A percentile compares a stretch with the other conserved stretches of the same genome.
phyloP scores from a whole-genome alignment of 2,888 invertebrate species.

The Girardia tigrina region DNA sequence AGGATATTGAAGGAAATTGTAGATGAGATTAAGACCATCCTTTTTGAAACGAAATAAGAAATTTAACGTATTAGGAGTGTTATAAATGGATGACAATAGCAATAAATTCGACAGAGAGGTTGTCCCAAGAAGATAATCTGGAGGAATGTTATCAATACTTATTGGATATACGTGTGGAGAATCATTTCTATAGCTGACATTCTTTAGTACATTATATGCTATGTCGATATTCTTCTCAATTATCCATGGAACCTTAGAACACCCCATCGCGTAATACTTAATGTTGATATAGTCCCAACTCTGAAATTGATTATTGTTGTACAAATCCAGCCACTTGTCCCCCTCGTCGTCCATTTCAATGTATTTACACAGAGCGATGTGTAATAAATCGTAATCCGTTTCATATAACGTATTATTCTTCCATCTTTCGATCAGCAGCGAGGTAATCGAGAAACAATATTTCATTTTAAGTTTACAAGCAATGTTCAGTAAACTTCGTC shows the following conservation, averaged over 20 bases:
- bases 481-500: neutral
- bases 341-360: neutral
- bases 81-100: neutral
- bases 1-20: neutral
- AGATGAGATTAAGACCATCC: neutral
- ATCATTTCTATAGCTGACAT: neutral
- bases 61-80: neutral
- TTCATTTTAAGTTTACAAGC: neutral
- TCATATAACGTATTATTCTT: neutral
- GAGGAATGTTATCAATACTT: neutral
- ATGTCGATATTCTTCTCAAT: constrained; percentile 1
- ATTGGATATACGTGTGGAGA: neutral
- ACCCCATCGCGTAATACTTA: neutral
- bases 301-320: neutral
- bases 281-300: neutral
- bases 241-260: constrained; percentile 7
- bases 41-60: neutral
- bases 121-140: constrained; percentile 2
- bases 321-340: neutral
- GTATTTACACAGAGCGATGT: neutral
- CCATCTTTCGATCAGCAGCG: neutral
- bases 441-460: neutral
- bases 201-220: neutral
- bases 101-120: neutral
- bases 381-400: constrained; percentile 3